Base-by-base conservation (phyloP, 2,888 invertebrate genomes). In the Fabriciana adippe region DNA sequence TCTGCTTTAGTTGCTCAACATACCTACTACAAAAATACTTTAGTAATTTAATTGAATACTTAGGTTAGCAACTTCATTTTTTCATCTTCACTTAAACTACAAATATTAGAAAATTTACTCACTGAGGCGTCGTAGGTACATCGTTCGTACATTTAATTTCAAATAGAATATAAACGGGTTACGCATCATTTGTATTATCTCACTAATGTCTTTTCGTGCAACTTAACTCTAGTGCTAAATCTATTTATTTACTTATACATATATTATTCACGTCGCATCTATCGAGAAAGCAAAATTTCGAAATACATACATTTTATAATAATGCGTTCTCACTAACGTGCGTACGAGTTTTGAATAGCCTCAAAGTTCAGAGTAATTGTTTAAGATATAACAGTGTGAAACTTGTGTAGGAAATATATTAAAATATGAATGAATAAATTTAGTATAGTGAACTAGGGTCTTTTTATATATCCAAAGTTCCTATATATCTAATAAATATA, bases 151-250 rank as follows among this genome's bases (percentile, higher is more conserved):
- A 48, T 13, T 16, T 8, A 59, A 21, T n/a, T n/a, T n/a, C 8
- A 16, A 47, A 21, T 59, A 45, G 26, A 21, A 47, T 57, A 55
- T 63, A 0, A 55, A 57, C 54, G 66, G 35, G 18, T 63, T 59
- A 47, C 55, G 60, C 59, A 21, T 59, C 55, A 45, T 45, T 62
- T 53, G 55, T 69, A 78, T 75, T 81, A 81, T 90, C 90, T 90
- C 90, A 90, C 90, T 90, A 87, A 83, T 87, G 90, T 90, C 90
- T 90, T 90, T 87, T 88, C 85, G 84, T 86, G 85, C 83, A 80
- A 83, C 73, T 75, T 75, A 74, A 69, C 45, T 16, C 57, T 71
- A 69, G 35, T 67, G 53, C 47, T 69, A 61, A 68, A 64, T 57
- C 51, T 70, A 67, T 64, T 55, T 66, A 67, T 41, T 68, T 69